Evolutionary conservation across 2,888 invertebrate genomes (phyloP), one percentile per base, ranked within the genome.

Genomic region (Chrysodeixis includens): DNA sequence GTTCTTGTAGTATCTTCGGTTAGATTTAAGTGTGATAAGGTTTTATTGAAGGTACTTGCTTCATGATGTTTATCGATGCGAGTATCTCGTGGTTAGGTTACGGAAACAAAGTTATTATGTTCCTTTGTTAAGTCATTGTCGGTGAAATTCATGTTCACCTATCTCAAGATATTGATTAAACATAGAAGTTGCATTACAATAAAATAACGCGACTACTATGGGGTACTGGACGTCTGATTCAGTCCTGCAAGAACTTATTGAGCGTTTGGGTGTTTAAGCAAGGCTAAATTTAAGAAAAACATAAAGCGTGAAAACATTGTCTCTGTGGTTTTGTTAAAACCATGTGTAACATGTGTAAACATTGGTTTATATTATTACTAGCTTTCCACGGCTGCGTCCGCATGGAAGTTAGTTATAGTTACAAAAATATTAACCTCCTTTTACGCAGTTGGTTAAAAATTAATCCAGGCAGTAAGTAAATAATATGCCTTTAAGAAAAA

Each of bases 11-110:
- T 40, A 40, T 10, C 32, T 32, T 10, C 32, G n/a, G 40, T 40
- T 40, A n/a, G 40, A 40, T 40, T 40, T 40, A 40, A 40, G 40
- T 40, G 40, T 40, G 40, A 40, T 40, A 40, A 40, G 40, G 40
- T 12, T 40, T n/a, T 40, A 40, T 40, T 40, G 40, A n/a, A 40
- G 40, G 40, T 40, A n/a, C n/a, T n/a, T n/a, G 40, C n/a, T 40
- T 40, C 40, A 40, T n/a, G 40, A 40, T 6, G n/a, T 14, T 40
- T 40, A 40, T 40, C 40, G 40, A 40, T 40, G 2, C 10, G 18
- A 46, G 16, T 46, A 46, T 16, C 46, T 18, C 18, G 18, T 18
- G 18, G 9, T 18, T 46, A 18, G 2, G n/a, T n/a, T 46, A 46
- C 46, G 8, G 5, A 40, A 5, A n/a, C 40, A 2, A 40, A 5